phyloP scores from a whole-genome alignment of 1,140 invertebrate genomes.

The Neuroterus valhalla region DNA sequence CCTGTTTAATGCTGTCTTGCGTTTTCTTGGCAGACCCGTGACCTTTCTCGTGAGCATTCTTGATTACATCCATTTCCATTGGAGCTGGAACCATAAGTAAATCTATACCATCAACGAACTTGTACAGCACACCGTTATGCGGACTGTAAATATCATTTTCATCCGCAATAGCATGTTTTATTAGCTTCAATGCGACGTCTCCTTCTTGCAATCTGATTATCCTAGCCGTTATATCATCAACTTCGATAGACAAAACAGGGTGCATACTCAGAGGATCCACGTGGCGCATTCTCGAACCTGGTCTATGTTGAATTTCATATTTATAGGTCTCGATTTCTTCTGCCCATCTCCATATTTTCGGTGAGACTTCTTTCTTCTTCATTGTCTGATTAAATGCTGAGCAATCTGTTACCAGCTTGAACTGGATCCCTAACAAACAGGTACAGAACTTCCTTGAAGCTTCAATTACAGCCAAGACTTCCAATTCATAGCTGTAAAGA shows the following conservation, averaged over 20 bases:
- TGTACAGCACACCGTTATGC: neutral
- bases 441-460: constrained; percentile 53
- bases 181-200: neutral
- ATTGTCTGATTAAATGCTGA: constrained; percentile 51
- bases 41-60: constrained; percentile 58
- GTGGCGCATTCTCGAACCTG: constrained; percentile 57
- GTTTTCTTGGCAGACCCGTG: no score
- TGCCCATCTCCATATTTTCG: constrained; percentile 58
- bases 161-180: neutral
- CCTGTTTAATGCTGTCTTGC: constrained; percentile 60
- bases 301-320: constrained; percentile 55
- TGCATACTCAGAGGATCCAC: constrained; percentile 65
- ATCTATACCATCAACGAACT: constrained; percentile 26
- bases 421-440: constrained; percentile 62
- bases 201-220: constrained; percentile 3
- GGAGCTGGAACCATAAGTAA: constrained; percentile 48
- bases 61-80: constrained; percentile 58
- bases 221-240: neutral
- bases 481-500: constrained; percentile 49
- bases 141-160: neutral
- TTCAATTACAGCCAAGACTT: constrained; percentile 49
- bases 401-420: constrained; percentile 58
- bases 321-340: no score
- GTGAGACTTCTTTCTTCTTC: constrained; percentile 52
- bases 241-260: constrained; percentile 37